Evolutionary conservation across 2,797 vertebrate genomes (phyloP).

Genomic region (Acridotheres tristis): DNA sequence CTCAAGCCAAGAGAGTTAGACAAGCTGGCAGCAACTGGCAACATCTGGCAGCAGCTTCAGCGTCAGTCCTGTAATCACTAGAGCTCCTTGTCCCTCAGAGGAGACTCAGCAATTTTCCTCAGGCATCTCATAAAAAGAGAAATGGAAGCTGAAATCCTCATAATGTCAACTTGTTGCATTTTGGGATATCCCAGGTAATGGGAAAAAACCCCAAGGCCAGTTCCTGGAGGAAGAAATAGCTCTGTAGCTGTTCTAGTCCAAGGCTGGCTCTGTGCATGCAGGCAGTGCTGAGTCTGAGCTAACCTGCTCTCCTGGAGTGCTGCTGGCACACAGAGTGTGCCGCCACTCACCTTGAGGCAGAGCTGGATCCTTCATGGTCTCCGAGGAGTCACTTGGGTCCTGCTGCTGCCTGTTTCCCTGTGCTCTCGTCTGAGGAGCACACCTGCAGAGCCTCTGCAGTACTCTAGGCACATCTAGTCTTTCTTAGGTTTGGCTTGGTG

Average conservation of each 20-base stretch:
- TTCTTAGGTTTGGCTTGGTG: background rate
- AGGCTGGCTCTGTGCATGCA: background rate
- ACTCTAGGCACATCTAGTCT: background rate
- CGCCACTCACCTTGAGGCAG: background rate
- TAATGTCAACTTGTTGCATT: background rate
- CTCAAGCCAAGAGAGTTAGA: background rate
- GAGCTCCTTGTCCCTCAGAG: background rate
- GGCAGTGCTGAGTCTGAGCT: background rate
- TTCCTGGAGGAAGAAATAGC: background rate
- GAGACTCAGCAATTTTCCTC: background rate
- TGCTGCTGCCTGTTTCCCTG: background rate
- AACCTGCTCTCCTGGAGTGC: background rate
- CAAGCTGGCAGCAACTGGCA: background rate
- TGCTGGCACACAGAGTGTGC: accelerated
- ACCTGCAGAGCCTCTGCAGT: background rate
- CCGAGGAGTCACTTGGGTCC: background rate
- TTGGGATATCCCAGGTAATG: background rate
- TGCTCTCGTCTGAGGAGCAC: background rate
- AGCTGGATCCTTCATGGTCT: background rate
- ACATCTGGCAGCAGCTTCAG: background rate
- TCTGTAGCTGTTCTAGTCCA: background rate
- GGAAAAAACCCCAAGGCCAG: background rate
- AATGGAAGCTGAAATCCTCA: background rate
- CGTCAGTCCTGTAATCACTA: background rate
- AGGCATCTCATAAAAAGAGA: background rate